Percentiles rank a stretch among this genome's conserved stretches.
These are phyloP conservation scores for Schizotus pectinicornis DNA, from an alignment of 2,888 invertebrate genomes.

Conservation along the genomic window DNA sequence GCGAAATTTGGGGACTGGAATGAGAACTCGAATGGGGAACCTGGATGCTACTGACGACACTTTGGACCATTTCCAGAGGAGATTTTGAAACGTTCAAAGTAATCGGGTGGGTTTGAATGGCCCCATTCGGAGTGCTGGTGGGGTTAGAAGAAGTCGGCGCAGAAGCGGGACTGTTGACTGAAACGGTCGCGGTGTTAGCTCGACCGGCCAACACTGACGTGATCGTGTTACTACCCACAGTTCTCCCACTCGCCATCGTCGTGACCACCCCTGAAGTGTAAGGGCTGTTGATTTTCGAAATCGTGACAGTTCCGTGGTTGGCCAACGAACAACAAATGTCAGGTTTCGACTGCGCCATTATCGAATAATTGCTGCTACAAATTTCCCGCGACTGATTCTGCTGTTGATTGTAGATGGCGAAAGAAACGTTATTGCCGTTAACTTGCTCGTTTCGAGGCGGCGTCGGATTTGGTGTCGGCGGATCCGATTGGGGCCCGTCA, in stretches of 20 bases:
- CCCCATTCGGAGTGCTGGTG: constrained; percentile 22
- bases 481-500: constrained; percentile 66
- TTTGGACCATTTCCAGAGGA: constrained; percentile 79
- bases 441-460: constrained; percentile 54
- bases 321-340: constrained; percentile 37
- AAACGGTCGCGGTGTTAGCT: constrained; percentile 78
- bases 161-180: constrained; percentile 68
- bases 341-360: constrained; percentile 21
- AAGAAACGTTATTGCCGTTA: constrained; percentile 26
- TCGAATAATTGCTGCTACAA: constrained; percentile 24
- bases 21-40: constrained; percentile 57
- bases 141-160: constrained; percentile 45
- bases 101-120: constrained; percentile 43
- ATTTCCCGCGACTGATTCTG: constrained; percentile 22
- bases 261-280: constrained; percentile 60
- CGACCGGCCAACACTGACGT: constrained; percentile 80
- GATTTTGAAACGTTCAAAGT: constrained; percentile 63
- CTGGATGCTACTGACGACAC: constrained; percentile 74
- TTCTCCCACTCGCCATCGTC: constrained; percentile 76
- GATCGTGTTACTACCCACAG: constrained; percentile 80
- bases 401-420: constrained; percentile 30
- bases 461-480: constrained; percentile 58
- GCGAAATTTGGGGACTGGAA: constrained; percentile 53
- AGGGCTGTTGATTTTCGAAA: constrained; percentile 14
- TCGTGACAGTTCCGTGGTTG: constrained; percentile 15